These are phyloP conservation scores for Patagioenas fasciata DNA, from an alignment of 2,113 vertebrate genomes.

Conservation along the genomic window DNA sequence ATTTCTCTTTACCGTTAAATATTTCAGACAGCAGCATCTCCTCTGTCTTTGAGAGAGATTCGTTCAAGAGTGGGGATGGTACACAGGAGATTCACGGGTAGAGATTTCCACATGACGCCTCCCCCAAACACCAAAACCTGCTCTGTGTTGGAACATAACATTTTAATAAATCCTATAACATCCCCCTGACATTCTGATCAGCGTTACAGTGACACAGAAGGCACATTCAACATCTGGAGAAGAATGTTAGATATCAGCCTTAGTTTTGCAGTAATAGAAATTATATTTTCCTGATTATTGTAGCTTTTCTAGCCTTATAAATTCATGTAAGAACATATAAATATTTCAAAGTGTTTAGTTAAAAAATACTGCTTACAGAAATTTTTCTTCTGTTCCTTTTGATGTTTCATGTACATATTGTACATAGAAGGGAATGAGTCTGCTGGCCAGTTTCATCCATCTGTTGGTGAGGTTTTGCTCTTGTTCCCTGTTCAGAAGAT, in stretches of 20 bases:
- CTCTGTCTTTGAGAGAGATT: neutral
- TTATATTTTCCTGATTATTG: neutral
- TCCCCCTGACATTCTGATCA: neutral
- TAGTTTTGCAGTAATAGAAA: neutral
- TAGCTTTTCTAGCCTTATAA: neutral
- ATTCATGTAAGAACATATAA: neutral
- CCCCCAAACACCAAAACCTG: neutral
- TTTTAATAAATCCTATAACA: neutral
- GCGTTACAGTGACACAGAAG: neutral
- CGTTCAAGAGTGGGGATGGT: neutral
- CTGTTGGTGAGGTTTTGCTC: accelerated
- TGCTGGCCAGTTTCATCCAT: neutral
- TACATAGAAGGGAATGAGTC: neutral
- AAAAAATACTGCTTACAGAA: neutral
- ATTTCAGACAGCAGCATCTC: neutral
- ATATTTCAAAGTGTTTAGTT: neutral
- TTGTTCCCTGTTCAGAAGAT: neutral
- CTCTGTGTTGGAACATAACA: neutral
- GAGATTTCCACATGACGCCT: neutral
- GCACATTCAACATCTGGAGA: neutral
- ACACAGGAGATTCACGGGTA: neutral
- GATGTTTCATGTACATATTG: neutral
- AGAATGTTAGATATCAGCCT: neutral
- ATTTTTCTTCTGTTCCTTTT: neutral
- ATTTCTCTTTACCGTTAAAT: neutral